Evolutionary conservation across 2,113 vertebrate species (phyloP), one percentile per base, ranked within the genome.

Genomic region (Ammodytes dubius): DNA sequence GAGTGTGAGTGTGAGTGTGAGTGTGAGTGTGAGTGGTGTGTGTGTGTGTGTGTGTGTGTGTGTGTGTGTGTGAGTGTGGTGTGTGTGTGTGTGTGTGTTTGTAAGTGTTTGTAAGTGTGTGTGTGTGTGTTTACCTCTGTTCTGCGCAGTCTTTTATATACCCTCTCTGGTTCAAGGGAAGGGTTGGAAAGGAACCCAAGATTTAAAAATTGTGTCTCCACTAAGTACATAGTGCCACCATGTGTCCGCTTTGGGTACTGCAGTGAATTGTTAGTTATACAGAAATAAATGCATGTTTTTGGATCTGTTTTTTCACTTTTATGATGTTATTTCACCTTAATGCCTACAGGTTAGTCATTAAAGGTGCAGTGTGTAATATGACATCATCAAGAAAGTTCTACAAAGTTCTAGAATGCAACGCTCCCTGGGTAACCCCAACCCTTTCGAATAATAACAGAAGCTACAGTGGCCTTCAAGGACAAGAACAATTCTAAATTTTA

Each of bases 171-270:
- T 89, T 85, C 70, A 79, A 82, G 70, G 79, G 27, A 27, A 79
- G 73, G 80, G 73, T 81, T 75, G 80, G 69, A 85, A 27, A 71
- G 77, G 59, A 70, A 43, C 42, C 42, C 7, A 2, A 46, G 82
- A 40, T 57, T 63, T 56, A 46, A 1, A 27, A 27, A 27, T 27
- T 27, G 27, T 78, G 77, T 64, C 59, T 93, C 87, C 50, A 87
- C 73, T 90, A 93, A 90, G 91, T 88, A 92, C 82, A 82, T 75
- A 95, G 85, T 95, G 94, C 94, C 95, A 93, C 93, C 95, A 83
- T 91, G 95, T 94, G 95, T 70, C 70, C 4, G 7, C 4, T 2
- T 50, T n/a, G 15, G 60, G 84, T 82, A 86, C 79, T 82, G 79
- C 91, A 83, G 27, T 6, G 1, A 27, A 27, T 27, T 9, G 9